Evolutionary conservation across 1,140 invertebrate genomes (phyloP).

Genomic region (Orius insidiosus): DNA sequence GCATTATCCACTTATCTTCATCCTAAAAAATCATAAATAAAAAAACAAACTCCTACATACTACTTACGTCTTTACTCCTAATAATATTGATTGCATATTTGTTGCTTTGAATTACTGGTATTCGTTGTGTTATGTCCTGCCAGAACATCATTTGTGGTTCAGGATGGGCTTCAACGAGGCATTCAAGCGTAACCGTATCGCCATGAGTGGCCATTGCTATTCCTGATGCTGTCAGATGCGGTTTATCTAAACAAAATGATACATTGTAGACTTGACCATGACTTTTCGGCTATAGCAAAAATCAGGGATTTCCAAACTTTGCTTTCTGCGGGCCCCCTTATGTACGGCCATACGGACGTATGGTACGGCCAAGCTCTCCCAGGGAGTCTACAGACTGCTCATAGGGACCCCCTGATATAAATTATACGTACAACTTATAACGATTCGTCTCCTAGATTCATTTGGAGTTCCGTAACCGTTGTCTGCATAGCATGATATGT

Average conservation of each 20-base stretch:
- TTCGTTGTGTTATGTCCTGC: constrained; percentile 46
- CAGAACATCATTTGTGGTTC: constrained; percentile 64
- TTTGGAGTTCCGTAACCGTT: constrained; percentile 69
- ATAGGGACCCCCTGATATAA: too few species aligned
- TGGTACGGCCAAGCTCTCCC: too few species aligned
- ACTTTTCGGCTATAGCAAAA: too few species aligned
- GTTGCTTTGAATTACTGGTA: constrained; percentile 54
- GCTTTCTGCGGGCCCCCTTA: too few species aligned
- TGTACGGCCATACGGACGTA: too few species aligned
- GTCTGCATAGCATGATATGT: constrained; percentile 67
- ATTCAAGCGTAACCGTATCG: constrained; percentile 52
- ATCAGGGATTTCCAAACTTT: too few species aligned
- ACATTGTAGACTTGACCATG: too few species aligned
- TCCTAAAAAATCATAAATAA: constrained; percentile 25
- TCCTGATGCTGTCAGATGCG: constrained; percentile 49
- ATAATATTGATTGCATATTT: constrained; percentile 44
- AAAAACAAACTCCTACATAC: not conserved
- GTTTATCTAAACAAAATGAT: constrained; percentile 42
- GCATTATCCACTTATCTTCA: constrained; percentile 47
- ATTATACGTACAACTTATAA: constrained; percentile 55
- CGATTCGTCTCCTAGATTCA: constrained; percentile 55
- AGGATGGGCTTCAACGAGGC: constrained; percentile 54
- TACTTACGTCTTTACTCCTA: constrained; percentile 34
- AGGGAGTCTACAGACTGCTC: too few species aligned
- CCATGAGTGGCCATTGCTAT: constrained; percentile 54